Base-by-base conservation (phyloP, 64 coral and sea anemone species). In the Pachyseris speciosa region DNA sequence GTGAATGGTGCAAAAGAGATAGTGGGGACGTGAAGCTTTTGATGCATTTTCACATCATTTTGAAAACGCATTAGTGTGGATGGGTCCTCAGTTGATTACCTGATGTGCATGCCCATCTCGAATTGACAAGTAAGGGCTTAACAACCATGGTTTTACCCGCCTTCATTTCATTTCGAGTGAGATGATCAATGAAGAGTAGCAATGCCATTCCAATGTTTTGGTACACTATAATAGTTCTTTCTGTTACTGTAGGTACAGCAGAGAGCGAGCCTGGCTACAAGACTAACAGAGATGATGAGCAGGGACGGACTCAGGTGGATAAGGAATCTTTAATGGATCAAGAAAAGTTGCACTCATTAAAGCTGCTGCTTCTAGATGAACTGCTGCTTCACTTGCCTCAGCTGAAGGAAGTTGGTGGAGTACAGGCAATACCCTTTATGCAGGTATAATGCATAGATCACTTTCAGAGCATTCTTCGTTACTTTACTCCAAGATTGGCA, bases 401-500 rank as follows among this genome's bases (percentile, higher is more conserved):
- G 69, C 73, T 99, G 2, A 89, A 86, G 34, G 94, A 95, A 0
- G 91, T 95, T 9, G 94, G 86, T 16, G 97, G 97, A 37, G 94
- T 99, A 7, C 91, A 91, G 26, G 94, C 97, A 15, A 99, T 99
- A 86, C 97, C 97, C 8, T 95, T 93, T 39, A 99, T 99, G 97
- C 97, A 99, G 97, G 97, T 99, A 45, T 29, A 66, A 25, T 9
- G 8, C n/a, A 1, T 25, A 6, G 17, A 0, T 13, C 19, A 20
- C 15, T 58, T 20, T 58, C 19, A n/a, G n/a, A n/a, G n/a, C n/a
- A n/a, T n/a, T n/a, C n/a, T n/a, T n/a, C n/a, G n/a, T n/a, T n/a
- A n/a, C n/a, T n/a, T n/a, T n/a, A n/a, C n/a, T n/a, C n/a, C n/a
- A n/a, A n/a, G n/a, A n/a, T n/a, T n/a, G n/a, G n/a, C n/a, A n/a